These are phyloP conservation scores for Vicugna pacos DNA, from an alignment of 2,113 vertebrate genomes.

Conservation along the genomic window DNA sequence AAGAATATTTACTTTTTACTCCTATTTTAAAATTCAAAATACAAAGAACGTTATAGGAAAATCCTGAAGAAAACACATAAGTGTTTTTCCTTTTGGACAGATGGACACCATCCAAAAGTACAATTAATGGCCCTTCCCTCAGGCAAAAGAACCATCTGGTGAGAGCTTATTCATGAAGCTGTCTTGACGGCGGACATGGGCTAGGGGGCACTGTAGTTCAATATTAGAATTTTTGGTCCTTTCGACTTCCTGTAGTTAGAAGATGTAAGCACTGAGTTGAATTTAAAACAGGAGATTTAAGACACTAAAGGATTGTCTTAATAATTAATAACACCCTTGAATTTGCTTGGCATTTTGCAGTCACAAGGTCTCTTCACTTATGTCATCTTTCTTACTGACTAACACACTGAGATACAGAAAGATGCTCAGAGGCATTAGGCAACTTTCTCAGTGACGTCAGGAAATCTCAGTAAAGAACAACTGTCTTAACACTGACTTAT, in stretches of 20 bases:
- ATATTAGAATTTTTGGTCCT: constrained; percentile 64
- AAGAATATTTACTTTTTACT: constrained; percentile 19
- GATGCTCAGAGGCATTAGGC: background rate
- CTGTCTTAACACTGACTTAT: background rate
- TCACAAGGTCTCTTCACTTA: background rate
- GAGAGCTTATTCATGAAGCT: background rate
- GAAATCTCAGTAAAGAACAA: background rate
- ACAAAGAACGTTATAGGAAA: background rate
- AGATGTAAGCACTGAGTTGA: background rate
- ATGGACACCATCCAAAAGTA: constrained; percentile 56
- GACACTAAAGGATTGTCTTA: background rate
- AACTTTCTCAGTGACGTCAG: background rate
- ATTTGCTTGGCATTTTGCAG: background rate
- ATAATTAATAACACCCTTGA: background rate
- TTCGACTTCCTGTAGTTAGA: constrained; percentile 52
- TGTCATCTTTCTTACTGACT: background rate
- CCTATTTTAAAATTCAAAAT: constrained; percentile 39
- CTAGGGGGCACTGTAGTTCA: constrained; percentile 77
- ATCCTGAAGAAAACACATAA: background rate
- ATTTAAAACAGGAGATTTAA: constrained; percentile 25
- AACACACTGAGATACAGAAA: background rate
- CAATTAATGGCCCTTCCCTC: constrained; percentile 30
- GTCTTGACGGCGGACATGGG: background rate
- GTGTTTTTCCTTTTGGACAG: constrained; percentile 36
- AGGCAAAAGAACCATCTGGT: background rate